Percentiles rank a stretch among this genome's conserved stretches.
Conservation (phyloP, 1,140 invertebrate genomes). For the Oscheius sp. region DNA sequence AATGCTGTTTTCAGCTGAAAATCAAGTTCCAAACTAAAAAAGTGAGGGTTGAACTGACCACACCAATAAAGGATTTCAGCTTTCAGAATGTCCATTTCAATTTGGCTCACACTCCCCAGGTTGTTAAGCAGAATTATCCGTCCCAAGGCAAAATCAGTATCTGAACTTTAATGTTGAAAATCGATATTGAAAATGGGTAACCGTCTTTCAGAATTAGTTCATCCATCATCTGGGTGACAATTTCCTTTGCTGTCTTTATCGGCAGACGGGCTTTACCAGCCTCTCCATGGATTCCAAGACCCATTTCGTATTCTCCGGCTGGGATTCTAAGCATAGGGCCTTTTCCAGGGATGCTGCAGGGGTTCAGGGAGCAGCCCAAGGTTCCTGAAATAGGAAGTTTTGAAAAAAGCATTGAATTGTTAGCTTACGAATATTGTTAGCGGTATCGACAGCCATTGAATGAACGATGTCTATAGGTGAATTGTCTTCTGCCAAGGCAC, state of each 20-base stretch:
- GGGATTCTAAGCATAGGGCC: constrained; percentile 70
- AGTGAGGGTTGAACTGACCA: constrained; percentile 48
- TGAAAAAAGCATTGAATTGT: constrained; percentile 41
- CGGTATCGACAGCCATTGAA: constrained; percentile 50
- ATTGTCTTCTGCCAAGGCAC: constrained; percentile 71
- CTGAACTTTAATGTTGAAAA: not conserved
- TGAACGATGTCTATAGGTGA: constrained; percentile 66
- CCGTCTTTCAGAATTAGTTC: constrained; percentile 32
- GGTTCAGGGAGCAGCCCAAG: constrained; percentile 71
- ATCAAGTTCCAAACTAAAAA: not conserved
- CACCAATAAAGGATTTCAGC: constrained; percentile 69
- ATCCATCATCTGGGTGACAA: constrained; percentile 42
- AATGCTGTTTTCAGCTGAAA: constrained; percentile 66
- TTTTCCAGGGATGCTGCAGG: constrained; percentile 73
- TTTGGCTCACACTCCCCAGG: constrained; percentile 73
- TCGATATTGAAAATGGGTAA: not conserved
- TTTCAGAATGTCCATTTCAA: constrained; percentile 76
- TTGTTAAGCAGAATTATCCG: constrained; percentile 77
- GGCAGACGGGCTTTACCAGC: constrained; percentile 74
- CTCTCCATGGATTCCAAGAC: constrained; percentile 79
- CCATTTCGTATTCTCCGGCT: constrained; percentile 73
- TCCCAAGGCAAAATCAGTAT: not conserved
- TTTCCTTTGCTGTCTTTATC: constrained; percentile 60
- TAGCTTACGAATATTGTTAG: constrained; percentile 61
- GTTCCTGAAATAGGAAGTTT: constrained; percentile 67